Conservation (phyloP, 2,888 invertebrate genomes). For the Meganola albula region DNA sequence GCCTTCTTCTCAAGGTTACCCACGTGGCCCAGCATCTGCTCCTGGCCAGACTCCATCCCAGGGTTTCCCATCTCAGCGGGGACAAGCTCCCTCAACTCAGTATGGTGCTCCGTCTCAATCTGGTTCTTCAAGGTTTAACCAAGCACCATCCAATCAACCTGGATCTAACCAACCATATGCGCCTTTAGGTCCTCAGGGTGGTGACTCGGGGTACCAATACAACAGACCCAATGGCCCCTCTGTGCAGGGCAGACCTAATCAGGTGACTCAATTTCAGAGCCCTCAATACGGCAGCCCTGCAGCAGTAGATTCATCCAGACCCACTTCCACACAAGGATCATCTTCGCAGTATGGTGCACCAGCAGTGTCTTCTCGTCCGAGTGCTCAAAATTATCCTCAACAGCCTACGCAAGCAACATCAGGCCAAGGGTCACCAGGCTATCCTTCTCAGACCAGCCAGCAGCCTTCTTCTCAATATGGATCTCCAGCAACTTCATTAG, state of each 20-base stretch:
- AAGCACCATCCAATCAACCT: neutral
- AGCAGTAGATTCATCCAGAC: too few relatives aligned
- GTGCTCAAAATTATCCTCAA: slow-evolving; percentile 8
- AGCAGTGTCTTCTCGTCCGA: neutral
- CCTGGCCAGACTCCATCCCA: slow-evolving; percentile 15
- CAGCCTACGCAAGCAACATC: neutral
- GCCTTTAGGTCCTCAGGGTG: neutral
- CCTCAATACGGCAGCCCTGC: slow-evolving; percentile 4
- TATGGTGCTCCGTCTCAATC: slow-evolving; percentile 14
- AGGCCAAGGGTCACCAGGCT: neutral
- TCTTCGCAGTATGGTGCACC: too few relatives aligned
- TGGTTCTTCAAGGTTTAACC: slow-evolving; percentile 3
- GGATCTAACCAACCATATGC: neutral
- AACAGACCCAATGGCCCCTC: slow-evolving; percentile 5
- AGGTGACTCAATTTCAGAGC: slow-evolving; percentile 6
- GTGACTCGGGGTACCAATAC: slow-evolving; percentile 5
- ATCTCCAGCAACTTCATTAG: slow-evolving; percentile 12
- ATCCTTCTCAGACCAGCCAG: slow-evolving; percentile 3
- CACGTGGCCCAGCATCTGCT: slow-evolving; percentile 11
- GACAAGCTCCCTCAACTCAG: slow-evolving; percentile 9
- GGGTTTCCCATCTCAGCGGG: slow-evolving; percentile 8
- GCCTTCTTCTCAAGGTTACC: too few relatives aligned
- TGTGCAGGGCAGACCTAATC: slow-evolving; percentile 9
- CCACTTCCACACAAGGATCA: neutral
- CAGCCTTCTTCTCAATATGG: slow-evolving; percentile 16